Evolutionary conservation across 2,797 vertebrate species (phyloP), one percentile per base, ranked within the genome.

Genomic region (Dryobates pubescens): DNA sequence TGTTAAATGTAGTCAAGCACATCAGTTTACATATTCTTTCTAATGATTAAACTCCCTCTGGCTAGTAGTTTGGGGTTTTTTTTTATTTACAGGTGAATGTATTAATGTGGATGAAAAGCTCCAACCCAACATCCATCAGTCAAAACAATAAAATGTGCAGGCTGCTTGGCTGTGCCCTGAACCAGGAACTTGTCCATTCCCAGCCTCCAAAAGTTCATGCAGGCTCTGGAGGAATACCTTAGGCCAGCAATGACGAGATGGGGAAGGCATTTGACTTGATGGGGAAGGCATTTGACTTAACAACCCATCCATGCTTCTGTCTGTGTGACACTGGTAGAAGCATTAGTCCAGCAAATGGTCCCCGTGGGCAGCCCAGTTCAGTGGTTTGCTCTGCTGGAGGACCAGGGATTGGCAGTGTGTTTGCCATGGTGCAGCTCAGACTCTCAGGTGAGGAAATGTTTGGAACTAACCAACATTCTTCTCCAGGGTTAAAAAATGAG

Each of bases 1-100:
- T 75, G 93, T 95, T 93, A 95, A 95, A 88, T 87, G 84, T 90
- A 91, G 82, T 57, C 93, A 88, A 90, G 88, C 83, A 82, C 89
- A 91, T 89, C 86, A 89, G 68, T 89, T 94, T 89, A 89, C 54
- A 41, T 88, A 86, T 92, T 81, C 65, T 86, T 94, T 81, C 84
- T 83, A 90, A 95, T 94, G 61, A 90, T 92, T 94, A 94, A 90
- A 63, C 58, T 27, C 77, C 61, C 62, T 9, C 13, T 29, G 32
- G 16, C 43, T 86, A 17, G 8, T 29, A 26, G 14, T 5, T 26
- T 54, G 47, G 49, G 24, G 0, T 18, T 53, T 76, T 73, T 53
- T 73, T 77, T 86, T 15, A 18, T 19, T 9, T 62, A 27, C 7
- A 73, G 65, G 27, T 51, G 30, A 79, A 82, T n/a, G 30, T 29